A percentile compares a stretch with the other conserved stretches of the same genome.
Conservation (phyloP, 2,888 invertebrate genomes). For the Abrostola tripartita region DNA sequence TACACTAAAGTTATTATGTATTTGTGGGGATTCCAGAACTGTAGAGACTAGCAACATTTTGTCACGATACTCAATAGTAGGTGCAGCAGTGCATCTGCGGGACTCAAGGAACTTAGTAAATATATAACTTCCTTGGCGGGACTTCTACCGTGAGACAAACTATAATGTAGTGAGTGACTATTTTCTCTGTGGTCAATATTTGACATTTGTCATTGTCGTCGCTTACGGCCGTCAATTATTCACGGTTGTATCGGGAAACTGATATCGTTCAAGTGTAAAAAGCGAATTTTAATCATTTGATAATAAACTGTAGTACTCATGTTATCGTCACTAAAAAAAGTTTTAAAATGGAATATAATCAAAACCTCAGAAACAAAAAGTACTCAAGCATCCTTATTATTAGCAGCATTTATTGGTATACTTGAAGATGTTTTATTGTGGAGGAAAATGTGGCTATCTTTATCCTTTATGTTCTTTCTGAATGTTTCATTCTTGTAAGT, state of each 20-base stretch:
- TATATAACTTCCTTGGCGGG: no score
- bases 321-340: slow-evolving; percentile 72
- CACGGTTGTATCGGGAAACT: not conserved
- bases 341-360: slow-evolving; percentile 70
- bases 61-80: no score
- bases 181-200: not conserved
- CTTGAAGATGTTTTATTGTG: slow-evolving; percentile 83
- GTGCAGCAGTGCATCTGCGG: no score
- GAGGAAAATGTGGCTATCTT: slow-evolving; percentile 79
- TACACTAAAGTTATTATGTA: no score
- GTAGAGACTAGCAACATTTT: no score
- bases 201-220: not conserved
- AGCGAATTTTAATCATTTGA: not conserved
- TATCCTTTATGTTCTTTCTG: slow-evolving; percentile 72
- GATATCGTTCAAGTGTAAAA: slow-evolving; percentile 4
- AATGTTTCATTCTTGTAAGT: slow-evolving; percentile 80
- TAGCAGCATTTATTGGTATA: slow-evolving; percentile 71
- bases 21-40: no score
- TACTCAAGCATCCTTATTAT: slow-evolving; percentile 67
- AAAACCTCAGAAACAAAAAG: slow-evolving; percentile 69
- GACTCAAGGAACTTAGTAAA: no score
- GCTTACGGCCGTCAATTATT: not conserved
- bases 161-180: no score
- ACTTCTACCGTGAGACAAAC: no score
- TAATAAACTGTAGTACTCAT: slow-evolving; percentile 54